Conservation (phyloP, 2,113 vertebrate genomes). For the Misgurnus anguillicaudatus region DNA sequence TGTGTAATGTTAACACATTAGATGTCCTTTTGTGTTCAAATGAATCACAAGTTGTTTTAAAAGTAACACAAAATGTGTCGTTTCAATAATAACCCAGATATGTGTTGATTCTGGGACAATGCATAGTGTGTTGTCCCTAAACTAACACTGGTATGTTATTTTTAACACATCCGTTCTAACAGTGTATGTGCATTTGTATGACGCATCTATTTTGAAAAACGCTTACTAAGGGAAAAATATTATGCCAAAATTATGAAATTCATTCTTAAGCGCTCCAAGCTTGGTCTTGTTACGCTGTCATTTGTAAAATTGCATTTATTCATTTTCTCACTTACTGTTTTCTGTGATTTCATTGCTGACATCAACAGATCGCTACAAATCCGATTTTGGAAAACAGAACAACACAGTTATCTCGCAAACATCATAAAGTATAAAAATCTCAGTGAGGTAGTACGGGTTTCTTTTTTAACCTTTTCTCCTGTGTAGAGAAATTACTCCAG, state of each 20-base stretch:
- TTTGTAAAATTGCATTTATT: conserved; percentile 24
- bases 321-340: conserved; percentile 8
- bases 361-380: conserved; percentile 42
- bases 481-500: conserved; percentile 28
- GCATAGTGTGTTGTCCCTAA: not conserved
- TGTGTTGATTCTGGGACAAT: too few relatives aligned
- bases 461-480: conserved; percentile 16
- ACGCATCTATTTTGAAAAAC: conserved; percentile 56
- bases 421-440: conserved; percentile 37
- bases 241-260: conserved; percentile 2
- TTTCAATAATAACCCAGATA: too few relatives aligned
- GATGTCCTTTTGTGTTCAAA: too few relatives aligned
- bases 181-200: not conserved
- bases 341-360: conserved; percentile 10
- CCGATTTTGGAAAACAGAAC: not conserved
- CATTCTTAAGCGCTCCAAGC: not conserved
- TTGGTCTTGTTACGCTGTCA: conserved; percentile 30
- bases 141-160: too few relatives aligned
- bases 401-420: conserved; percentile 15
- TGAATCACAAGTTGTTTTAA: too few relatives aligned
- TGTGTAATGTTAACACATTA: too few relatives aligned
- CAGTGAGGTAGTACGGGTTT: not conserved
- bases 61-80: too few relatives aligned
- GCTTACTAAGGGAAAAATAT: conserved; percentile 62
- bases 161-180: too few relatives aligned